A percentile compares a stretch with the other conserved stretches of the same genome.
Evolutionary conservation across 2,113 vertebrate species (phyloP).

Genomic region (Salvelinus namaycush): DNA sequence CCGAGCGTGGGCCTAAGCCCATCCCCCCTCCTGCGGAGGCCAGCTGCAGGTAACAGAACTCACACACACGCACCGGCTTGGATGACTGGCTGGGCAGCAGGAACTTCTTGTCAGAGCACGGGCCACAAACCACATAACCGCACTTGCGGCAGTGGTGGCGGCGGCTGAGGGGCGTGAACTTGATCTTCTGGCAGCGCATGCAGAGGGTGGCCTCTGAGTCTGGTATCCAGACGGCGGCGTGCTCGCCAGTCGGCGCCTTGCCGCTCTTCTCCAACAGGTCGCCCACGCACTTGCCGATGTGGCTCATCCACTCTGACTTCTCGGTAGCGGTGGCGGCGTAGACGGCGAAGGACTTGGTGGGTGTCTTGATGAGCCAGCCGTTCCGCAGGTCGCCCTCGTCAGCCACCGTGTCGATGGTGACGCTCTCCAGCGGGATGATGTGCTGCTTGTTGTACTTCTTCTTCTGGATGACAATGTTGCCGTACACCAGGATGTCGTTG

Average conservation of each 20-base stretch:
- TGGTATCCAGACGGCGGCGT: conserved; percentile 96
- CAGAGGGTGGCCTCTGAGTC: conserved; percentile 93
- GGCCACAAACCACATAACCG: conserved; percentile 93
- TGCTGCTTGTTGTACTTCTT: conserved; percentile 99
- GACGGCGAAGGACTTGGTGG: conserved; percentile 96
- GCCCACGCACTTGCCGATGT: conserved; percentile 94
- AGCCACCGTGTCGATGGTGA: conserved; percentile 94
- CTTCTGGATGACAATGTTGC: conserved; percentile 99
- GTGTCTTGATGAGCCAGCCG: conserved; percentile 98
- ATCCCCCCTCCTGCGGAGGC: conserved; percentile 59
- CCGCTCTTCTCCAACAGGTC: conserved; percentile 96
- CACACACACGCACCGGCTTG: conserved; percentile 95
- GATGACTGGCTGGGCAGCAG: conserved; percentile 96
- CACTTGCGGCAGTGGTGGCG: conserved; percentile 98
- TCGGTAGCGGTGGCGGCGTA: conserved; percentile 96
- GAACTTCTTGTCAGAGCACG: conserved; percentile 94
- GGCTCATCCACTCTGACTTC: conserved; percentile 99
- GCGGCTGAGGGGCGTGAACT: conserved; percentile 92
- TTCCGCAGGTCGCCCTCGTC: conserved; percentile 95
- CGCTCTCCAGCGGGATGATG: conserved; percentile 96
- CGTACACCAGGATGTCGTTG: conserved; percentile 98
- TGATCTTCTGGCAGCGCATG: conserved; percentile 97
- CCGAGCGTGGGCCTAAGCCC: conserved; percentile 75
- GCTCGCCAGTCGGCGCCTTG: conserved; percentile 91
- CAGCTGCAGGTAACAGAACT: conserved; percentile 92